phyloP scores from a whole-genome alignment of 2,113 vertebrate species.

The Pungitius pungitius region DNA sequence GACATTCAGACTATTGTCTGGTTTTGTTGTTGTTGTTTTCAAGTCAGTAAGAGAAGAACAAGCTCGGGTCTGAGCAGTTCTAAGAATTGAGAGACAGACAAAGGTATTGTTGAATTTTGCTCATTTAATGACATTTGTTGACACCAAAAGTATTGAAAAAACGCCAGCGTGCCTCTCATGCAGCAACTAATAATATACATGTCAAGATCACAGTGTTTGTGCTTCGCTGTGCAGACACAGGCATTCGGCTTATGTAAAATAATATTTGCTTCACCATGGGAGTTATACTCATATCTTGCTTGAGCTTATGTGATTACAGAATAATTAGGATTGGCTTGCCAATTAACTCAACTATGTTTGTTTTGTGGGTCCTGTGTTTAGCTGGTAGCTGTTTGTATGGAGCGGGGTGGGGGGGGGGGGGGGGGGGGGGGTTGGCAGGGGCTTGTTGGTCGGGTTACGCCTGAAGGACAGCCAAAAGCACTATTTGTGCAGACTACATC shows the following conservation, averaged over 20 bases:
- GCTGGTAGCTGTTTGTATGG: conserved; percentile 49
- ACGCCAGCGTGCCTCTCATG: neutral
- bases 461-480: conserved; percentile 67
- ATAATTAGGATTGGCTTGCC: conserved; percentile 75
- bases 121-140: neutral
- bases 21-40: no score
- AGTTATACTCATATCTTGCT: conserved; percentile 45
- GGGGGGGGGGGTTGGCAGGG: neutral
- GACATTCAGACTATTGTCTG: no score
- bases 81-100: neutral
- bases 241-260: conserved; percentile 48
- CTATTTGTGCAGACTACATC: conserved; percentile 68
- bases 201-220: conserved; percentile 18
- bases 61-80: neutral
- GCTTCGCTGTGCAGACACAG: conserved; percentile 22
- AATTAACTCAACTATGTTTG: conserved; percentile 74
- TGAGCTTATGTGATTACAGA: conserved; percentile 74
- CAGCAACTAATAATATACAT: neutral
- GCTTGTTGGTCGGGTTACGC: conserved; percentile 31
- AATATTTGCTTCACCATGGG: conserved; percentile 65
- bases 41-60: no score
- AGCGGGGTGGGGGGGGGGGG: neutral
- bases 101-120: neutral
- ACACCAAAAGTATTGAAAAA: neutral
- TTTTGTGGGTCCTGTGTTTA: conserved; percentile 62